Evolutionary conservation across 1,140 invertebrate species (phyloP).

Genomic region (Mizuhopecten yessoensis): DNA sequence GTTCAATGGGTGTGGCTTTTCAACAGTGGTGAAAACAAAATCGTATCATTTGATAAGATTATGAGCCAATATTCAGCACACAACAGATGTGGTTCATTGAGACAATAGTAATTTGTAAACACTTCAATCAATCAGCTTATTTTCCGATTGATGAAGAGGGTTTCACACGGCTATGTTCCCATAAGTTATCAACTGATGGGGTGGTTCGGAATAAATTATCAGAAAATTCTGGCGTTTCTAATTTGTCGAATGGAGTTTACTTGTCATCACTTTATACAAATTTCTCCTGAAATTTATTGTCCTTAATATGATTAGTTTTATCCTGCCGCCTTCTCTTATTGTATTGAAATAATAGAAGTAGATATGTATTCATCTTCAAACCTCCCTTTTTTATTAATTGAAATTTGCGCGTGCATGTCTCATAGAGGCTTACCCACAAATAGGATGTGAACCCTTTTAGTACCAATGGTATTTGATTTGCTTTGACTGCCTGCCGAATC

Average conservation of each 20-base stretch:
- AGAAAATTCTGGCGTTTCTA: background rate
- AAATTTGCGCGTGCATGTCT: background rate
- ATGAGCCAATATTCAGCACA: background rate
- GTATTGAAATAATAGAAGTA: background rate
- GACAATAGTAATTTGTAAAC: background rate
- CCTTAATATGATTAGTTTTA: background rate
- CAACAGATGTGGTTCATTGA: background rate
- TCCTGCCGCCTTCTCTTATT: background rate
- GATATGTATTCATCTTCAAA: background rate
- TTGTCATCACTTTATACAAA: background rate
- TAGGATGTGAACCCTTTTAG: background rate
- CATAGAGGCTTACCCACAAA: background rate
- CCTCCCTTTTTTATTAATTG: background rate
- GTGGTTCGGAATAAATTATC: background rate
- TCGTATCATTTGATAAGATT: background rate
- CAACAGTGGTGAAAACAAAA: background rate
- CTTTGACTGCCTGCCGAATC: background rate
- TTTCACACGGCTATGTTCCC: background rate
- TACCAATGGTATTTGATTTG: background rate
- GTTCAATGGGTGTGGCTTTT: background rate
- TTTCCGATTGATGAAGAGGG: background rate
- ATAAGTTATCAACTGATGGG: slow-evolving; percentile 6
- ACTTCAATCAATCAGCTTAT: background rate
- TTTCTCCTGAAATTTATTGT: background rate
- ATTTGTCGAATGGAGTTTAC: slow-evolving; percentile 9